Evolutionary conservation across 2,888 invertebrate genomes (phyloP).

Genomic region (Cephus spinipes): DNA sequence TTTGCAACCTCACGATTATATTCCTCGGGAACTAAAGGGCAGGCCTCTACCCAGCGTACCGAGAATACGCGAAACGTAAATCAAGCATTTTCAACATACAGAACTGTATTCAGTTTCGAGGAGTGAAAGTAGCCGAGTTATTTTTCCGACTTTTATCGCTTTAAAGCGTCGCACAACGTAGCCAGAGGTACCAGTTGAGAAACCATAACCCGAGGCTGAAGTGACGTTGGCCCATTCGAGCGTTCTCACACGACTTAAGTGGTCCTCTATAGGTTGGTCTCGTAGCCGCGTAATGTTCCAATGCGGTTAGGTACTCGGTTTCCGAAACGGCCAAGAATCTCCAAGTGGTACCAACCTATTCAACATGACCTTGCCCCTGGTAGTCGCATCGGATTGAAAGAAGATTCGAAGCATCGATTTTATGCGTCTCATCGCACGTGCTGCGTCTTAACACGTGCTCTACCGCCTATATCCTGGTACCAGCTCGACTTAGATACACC

Average conservation of each 20-base stretch:
- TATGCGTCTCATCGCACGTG: background rate
- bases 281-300: background rate
- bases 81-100: background rate
- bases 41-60: background rate
- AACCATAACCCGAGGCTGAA: background rate
- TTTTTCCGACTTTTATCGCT: constrained; percentile 1
- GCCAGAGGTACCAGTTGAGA: background rate
- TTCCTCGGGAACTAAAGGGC: background rate
- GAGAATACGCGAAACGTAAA: background rate
- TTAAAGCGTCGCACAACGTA: background rate
- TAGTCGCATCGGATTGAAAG: background rate
- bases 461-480: background rate
- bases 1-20: background rate
- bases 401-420: background rate
- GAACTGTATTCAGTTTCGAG: background rate
- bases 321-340: background rate
- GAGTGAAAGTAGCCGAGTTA: constrained; percentile 1
- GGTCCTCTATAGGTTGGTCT: background rate
- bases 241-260: background rate
- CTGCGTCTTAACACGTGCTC: background rate
- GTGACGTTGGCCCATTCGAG: background rate
- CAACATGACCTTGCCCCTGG: background rate
- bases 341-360: background rate
- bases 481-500: background rate
- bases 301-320: background rate